Percentiles rank a stretch among this genome's conserved stretches.
These are phyloP conservation scores for Protonemura montana DNA, from an alignment of 2,888 invertebrate species.

Conservation along the genomic window DNA sequence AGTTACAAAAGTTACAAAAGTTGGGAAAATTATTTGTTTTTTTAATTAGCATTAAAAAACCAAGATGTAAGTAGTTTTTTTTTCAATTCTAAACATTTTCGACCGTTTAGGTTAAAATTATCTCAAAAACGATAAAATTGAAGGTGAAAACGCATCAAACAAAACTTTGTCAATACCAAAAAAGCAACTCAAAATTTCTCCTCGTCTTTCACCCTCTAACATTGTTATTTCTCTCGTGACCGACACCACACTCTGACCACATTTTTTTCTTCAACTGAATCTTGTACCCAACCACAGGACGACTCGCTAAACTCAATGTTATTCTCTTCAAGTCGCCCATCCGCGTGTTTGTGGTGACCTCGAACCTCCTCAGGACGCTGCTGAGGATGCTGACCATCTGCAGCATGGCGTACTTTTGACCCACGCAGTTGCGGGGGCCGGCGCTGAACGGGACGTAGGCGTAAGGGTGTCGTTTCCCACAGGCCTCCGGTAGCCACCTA, in stretches of 20 bases:
- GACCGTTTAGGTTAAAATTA: too few species aligned
- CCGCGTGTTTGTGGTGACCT: background rate
- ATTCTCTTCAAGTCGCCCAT: background rate
- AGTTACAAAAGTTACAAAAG: too few species aligned
- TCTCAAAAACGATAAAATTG: too few species aligned
- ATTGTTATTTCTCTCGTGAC: background rate
- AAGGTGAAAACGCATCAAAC: too few species aligned
- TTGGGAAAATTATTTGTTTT: too few species aligned
- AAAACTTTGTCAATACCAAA: background rate
- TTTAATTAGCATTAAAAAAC: too few species aligned
- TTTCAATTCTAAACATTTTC: too few species aligned
- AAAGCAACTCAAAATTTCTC: background rate
- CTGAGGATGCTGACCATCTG: constrained; percentile 9
- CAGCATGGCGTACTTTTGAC: constrained; percentile 29
- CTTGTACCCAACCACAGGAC: background rate
- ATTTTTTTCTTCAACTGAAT: background rate
- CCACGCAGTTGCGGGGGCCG: constrained; percentile 20
- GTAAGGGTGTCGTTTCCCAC: background rate
- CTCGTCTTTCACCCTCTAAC: background rate
- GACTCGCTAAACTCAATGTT: background rate
- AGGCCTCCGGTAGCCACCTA: background rate
- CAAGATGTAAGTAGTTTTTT: too few species aligned
- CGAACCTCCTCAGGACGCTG: background rate
- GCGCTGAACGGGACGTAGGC: constrained; percentile 25
- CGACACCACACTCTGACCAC: background rate